Base-by-base conservation (phyloP, 2,888 invertebrate genomes). In the Mylabris sibirica region DNA sequence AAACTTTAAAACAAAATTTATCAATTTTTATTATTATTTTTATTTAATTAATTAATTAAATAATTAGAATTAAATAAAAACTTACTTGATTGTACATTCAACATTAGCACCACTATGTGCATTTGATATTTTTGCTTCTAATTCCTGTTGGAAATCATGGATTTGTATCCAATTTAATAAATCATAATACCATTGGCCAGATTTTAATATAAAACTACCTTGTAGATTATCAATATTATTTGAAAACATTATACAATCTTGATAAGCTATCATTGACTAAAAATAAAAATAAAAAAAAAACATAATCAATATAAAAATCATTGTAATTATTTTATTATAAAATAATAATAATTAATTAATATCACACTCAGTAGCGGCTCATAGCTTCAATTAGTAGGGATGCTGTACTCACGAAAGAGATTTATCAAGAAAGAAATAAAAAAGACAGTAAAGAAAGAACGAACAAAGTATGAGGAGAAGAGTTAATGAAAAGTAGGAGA, bases 171-270 rank as follows among this genome's bases (percentile, higher is more conserved):
- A 83, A 59, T 84, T 80, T 14, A 86, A 70, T 6, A 85, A 78
- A 38, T 81, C 81, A 8, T 82, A 78, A 79, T 85, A 86, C 87
- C 87, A 87, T 59, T 82, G 79, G 0, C 84, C 83, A 22, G 74
- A 74, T 30, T 77, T 73, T 6, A 83, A 69, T 5, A 70, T 61
- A 64, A 81, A 78, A 60, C 78, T 74, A 26, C 74, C 68, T 69
- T 79, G 77, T 26, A 79, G 57, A 12, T 69, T 72, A 17, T 72
- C 72, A 2, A 76, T 60, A 53, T 66, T 64, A 12, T 59, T 26
- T 71, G 41, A 71, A 38, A 8, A 35, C 17, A 64, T 35, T 66
- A 65, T 67, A 59, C 61, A 65, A 49, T 76, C 75, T 61, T 73
- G 76, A 6, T 74, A 73, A 17, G 72, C 68, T 3, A 68, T 60